Evolutionary conservation across 2,113 vertebrate species (phyloP), one percentile per base, ranked within the genome.

Genomic region (Mionectes macconnelli): DNA sequence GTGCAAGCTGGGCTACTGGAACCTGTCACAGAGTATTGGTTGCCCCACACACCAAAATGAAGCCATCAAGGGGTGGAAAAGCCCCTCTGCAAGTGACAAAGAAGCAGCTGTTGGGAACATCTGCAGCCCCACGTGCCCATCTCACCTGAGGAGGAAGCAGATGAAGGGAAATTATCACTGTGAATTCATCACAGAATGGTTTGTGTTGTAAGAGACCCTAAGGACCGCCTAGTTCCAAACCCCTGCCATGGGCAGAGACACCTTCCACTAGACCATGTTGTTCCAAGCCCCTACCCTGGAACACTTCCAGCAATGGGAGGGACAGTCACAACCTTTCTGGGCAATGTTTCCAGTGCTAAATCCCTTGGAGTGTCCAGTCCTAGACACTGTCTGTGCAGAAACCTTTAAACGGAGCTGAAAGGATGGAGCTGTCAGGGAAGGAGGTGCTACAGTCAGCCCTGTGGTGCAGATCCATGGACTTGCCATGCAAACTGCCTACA

Each of bases 281-380:
- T 21, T 63, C 35, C 55, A 62, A 62, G n/a, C 40, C 24, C 47
- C 6, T 4, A 3, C 15, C 40, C 31, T 18, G 27, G n/a, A 42
- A 27, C 30, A 56, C 35, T 69, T 42, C 30, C 35, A 55, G 63
- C 24, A 9, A 15, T 55, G n/a, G 55, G 35, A 62, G n/a, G 47
- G 35, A 55, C 21, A 62, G 47, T 25, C 55, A 30, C 24, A 55
- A 4, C 6, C 4, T 49, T 12, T n/a, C 50, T 37, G 57, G 49
- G 25, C 24, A 55, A 19, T 0, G 0, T 35, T 83, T 76, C 78
- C n/a, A 12, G 6, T 31, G 21, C 40, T 25, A 62, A 83, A 83
- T 40, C 22, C 44, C 24, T 42, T 42, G 17, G 49, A 31, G 12
- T 40, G 21, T 21, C 21, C 35, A 28, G 23, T 31, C 13, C 35